Conservation (phyloP, 2,113 vertebrate species). For the Benitochromis conjunctus region DNA sequence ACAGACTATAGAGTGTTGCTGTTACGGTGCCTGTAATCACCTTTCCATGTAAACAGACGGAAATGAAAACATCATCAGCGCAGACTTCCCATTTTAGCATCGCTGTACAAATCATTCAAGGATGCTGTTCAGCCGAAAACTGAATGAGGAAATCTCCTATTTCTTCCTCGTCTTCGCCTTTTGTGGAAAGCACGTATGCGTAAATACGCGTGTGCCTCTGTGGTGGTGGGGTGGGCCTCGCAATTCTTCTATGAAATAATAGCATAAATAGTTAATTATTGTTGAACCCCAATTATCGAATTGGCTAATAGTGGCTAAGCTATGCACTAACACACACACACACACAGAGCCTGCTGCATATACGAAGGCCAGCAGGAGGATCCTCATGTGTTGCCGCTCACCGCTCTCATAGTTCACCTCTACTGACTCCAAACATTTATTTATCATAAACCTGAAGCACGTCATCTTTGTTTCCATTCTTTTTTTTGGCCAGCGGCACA, state of each 20-base stretch:
- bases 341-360: neutral
- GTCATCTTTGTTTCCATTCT: conserved; percentile 42
- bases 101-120: neutral
- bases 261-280: neutral
- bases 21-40: neutral
- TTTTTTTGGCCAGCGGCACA: conserved; percentile 51
- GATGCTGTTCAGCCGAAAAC: neutral
- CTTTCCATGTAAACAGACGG: neutral
- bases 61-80: neutral
- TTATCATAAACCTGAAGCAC: too few relatives aligned
- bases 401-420: neutral
- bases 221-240: neutral
- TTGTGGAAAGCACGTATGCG: neutral
- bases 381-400: conserved; percentile 36
- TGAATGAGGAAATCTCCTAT: neutral
- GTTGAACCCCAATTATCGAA: neutral
- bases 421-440: neutral
- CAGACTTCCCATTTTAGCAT: neutral
- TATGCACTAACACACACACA: neutral
- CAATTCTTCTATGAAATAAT: neutral
- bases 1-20: neutral
- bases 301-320: neutral
- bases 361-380: conserved; percentile 16
- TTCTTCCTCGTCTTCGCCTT: neutral
- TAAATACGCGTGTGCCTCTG: neutral